A percentile compares a stretch with the other conserved stretches of the same genome.
Conservation (phyloP, 2,888 invertebrate genomes). For the Yponomeuta sedellus region DNA sequence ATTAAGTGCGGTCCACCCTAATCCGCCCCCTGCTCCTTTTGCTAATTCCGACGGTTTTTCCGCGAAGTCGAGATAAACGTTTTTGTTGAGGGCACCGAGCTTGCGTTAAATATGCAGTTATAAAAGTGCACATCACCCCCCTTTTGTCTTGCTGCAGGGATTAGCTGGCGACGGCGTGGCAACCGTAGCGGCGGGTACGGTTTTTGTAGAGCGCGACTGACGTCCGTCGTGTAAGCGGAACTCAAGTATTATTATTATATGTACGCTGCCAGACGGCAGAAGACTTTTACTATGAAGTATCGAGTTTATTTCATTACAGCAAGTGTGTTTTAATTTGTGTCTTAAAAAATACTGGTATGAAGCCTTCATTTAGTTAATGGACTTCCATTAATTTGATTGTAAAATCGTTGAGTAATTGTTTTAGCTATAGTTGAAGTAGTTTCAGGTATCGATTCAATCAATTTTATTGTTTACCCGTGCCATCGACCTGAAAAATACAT, state of each 20-base stretch:
- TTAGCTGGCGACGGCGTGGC: constrained; percentile 44
- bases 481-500: not conserved
- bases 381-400: no score
- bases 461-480: not conserved
- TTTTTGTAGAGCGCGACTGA: constrained; percentile 31
- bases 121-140: constrained; percentile 60
- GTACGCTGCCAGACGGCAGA: not conserved
- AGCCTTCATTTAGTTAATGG: no score
- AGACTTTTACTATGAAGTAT: no score
- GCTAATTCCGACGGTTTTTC: constrained; percentile 75
- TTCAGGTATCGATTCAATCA: not conserved
- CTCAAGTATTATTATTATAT: not conserved
- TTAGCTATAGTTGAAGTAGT: not conserved
- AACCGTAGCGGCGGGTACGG: constrained; percentile 40
- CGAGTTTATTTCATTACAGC: no score
- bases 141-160: constrained; percentile 58
- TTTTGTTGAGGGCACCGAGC: constrained; percentile 63
- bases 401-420: not conserved
- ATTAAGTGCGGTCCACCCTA: constrained; percentile 75
- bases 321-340: no score
- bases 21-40: constrained; percentile 60
- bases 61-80: constrained; percentile 72
- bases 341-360: no score
- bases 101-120: constrained; percentile 64
- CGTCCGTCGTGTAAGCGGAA: not conserved